Conservation (phyloP, 1,140 invertebrate genomes). For the Musca vetustissima region DNA sequence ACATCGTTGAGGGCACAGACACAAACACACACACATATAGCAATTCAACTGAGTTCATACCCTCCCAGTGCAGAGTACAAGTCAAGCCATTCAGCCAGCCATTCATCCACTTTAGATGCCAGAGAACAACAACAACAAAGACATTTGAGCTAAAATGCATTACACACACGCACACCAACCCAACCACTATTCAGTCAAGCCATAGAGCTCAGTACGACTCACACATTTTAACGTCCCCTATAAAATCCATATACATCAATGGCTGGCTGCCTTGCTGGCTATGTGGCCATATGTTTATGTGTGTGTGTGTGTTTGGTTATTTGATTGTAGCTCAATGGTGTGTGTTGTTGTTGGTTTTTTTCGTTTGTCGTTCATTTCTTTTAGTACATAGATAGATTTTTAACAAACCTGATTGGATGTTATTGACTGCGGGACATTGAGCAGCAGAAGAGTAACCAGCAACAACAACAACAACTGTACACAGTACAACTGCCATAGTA, state of each 20-base stretch:
- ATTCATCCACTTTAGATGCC: too few species aligned
- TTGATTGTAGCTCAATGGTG: neutral
- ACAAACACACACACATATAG: neutral
- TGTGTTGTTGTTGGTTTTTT: too few species aligned
- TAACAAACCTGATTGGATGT: constrained; percentile 57
- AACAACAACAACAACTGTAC: constrained; percentile 11
- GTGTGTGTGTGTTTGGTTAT: constrained; percentile 8
- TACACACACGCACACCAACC: neutral
- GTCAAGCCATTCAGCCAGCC: too few species aligned
- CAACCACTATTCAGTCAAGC: neutral
- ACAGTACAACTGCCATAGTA: neutral
- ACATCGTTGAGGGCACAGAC: neutral
- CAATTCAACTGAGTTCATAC: neutral
- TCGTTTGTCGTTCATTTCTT: neutral
- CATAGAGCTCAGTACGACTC: neutral
- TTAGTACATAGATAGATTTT: constrained; percentile 56
- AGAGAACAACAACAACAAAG: neutral
- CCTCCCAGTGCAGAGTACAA: constrained; percentile 35
- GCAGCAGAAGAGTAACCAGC: neutral
- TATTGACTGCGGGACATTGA: constrained; percentile 48
- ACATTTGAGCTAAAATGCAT: constrained; percentile 1
- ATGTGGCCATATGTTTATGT: constrained; percentile 1
- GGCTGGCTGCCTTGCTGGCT: neutral
- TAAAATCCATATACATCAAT: too few species aligned
- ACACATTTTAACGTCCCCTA: too few species aligned